Conservation (phyloP, 1,140 invertebrate genomes). For the Odontomachus brunneus region DNA sequence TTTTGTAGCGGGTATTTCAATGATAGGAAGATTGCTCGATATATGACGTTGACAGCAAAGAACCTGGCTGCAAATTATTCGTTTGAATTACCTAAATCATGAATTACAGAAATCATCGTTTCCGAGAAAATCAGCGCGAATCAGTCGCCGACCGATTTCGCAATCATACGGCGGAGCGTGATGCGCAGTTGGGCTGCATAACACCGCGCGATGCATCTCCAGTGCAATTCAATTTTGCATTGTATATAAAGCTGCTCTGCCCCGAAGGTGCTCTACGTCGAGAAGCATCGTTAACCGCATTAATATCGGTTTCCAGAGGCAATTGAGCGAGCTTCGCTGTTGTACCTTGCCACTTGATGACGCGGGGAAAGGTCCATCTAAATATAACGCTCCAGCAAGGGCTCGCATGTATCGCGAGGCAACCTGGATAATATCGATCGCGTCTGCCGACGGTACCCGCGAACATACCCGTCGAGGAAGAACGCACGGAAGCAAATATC, state of each 20-base stretch:
- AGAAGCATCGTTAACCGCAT: constrained; percentile 47
- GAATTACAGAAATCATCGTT: too few relatives aligned
- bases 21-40: too few relatives aligned
- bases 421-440: constrained; percentile 78
- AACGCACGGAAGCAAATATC: constrained; percentile 6
- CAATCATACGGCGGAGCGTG: background rate
- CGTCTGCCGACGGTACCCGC: background rate
- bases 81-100: too few relatives aligned
- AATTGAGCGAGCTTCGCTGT: constrained; percentile 56
- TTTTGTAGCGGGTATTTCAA: too few relatives aligned
- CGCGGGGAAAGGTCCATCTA: constrained; percentile 76
- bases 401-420: constrained; percentile 62
- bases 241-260: constrained; percentile 40
- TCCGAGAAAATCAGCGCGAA: background rate
- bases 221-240: constrained; percentile 54
- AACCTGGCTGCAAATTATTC: too few relatives aligned
- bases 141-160: background rate
- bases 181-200: background rate
- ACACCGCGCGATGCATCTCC: constrained; percentile 25
- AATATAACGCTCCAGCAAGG: constrained; percentile 76
- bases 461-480: constrained; percentile 11
- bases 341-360: constrained; percentile 64
- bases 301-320: constrained; percentile 70
- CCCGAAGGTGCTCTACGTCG: constrained; percentile 29
- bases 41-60: too few relatives aligned